Evolutionary conservation across 2,797 vertebrate species (phyloP).

Genomic region (Sphaeramia orbicularis): DNA sequence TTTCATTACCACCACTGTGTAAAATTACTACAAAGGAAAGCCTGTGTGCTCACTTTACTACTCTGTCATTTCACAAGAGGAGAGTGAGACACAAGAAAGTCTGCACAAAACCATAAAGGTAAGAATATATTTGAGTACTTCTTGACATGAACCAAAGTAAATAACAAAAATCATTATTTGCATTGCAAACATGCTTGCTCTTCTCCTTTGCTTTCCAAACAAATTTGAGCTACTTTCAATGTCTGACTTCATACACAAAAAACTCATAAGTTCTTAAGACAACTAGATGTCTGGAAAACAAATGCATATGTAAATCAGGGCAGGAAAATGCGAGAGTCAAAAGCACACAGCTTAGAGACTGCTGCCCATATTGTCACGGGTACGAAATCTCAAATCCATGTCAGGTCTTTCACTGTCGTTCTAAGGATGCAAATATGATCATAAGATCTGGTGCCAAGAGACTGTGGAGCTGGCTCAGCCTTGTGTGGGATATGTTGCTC

Average conservation of each 20-base stretch:
- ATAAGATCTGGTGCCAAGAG: not conserved
- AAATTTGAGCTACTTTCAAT: conserved; percentile 74
- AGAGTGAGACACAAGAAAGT: conserved; percentile 10
- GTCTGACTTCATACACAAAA: conserved; percentile 62
- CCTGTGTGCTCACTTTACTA: conserved; percentile 9
- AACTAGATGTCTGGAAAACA: conserved; percentile 73
- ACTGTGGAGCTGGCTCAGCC: not conserved
- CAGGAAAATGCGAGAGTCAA: conserved; percentile 29
- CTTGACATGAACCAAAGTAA: conserved; percentile 53
- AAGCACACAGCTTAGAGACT: conserved; percentile 32
- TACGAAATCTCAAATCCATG: not conserved
- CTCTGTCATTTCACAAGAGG: conserved; percentile 6
- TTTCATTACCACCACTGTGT: conserved; percentile 71
- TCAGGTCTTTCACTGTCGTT: not conserved
- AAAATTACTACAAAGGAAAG: conserved; percentile 42
- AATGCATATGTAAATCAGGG: conserved; percentile 78
- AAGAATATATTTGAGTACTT: conserved; percentile 20
- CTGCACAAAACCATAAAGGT: conserved; percentile 23
- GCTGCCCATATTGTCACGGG: not conserved
- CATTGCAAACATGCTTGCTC: conserved; percentile 78
- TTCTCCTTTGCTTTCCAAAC: conserved; percentile 72
- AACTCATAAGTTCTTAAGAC: conserved; percentile 70
- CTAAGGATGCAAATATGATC: not conserved
- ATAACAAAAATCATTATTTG: conserved; percentile 74
- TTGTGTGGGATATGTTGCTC: not conserved